phyloP scores from a whole-genome alignment of 53 echinoderm and acorn worm species.

The Stichopus horrens region DNA sequence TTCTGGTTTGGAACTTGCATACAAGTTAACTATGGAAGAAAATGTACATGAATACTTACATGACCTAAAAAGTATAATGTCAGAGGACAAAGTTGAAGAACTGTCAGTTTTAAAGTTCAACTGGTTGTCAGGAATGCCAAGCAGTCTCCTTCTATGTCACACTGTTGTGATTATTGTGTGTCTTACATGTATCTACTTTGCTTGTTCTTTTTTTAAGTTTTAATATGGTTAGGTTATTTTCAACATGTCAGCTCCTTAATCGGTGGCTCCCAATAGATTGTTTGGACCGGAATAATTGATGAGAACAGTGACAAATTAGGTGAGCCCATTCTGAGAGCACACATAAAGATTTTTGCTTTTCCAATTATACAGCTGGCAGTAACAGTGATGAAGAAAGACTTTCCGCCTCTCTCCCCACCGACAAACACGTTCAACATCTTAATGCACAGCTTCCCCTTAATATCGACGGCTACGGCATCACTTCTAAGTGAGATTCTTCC shows the following conservation, averaged over 20 bases:
- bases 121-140: too few species aligned
- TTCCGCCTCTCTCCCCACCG: background rate
- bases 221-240: background rate
- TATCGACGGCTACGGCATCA: background rate
- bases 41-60: too few species aligned
- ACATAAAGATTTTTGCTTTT: slow-evolving; percentile 44
- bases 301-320: slow-evolving; percentile 45
- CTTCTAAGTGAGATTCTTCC: background rate
- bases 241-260: background rate
- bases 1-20: too few species aligned
- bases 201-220: background rate
- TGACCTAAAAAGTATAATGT: too few species aligned
- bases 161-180: too few species aligned
- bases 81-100: too few species aligned
- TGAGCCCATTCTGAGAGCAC: background rate
- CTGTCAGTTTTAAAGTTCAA: too few species aligned
- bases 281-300: slow-evolving; percentile 43
- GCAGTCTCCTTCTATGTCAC: too few species aligned
- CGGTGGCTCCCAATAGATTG: slow-evolving; percentile 8
- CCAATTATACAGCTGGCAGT: slow-evolving; percentile 42
- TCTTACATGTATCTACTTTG: background rate
- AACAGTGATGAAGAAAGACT: background rate
- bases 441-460: background rate
- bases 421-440: background rate
- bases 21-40: too few species aligned